Evolutionary conservation across 2,113 vertebrate genomes (phyloP).

Genomic region (Ictidomys tridecemlineatus): DNA sequence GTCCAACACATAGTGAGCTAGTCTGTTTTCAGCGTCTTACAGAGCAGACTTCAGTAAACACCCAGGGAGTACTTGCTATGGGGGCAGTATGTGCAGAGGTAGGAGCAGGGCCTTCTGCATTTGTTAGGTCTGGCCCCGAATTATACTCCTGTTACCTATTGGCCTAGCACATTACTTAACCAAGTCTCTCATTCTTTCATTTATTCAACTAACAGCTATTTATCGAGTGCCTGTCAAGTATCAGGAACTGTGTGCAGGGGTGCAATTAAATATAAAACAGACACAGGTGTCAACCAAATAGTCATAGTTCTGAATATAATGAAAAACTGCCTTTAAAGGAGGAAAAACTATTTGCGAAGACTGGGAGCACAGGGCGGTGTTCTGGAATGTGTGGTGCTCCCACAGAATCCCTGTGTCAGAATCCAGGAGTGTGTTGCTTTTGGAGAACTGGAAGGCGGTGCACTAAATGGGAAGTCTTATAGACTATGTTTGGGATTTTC

Average conservation of each 20-base stretch:
- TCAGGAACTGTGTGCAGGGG: background rate
- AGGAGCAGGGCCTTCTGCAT: background rate
- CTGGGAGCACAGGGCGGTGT: background rate
- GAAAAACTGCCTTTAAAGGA: background rate
- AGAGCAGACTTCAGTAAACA: background rate
- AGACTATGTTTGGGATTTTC: background rate
- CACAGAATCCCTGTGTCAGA: rapidly evolving
- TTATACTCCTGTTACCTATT: background rate
- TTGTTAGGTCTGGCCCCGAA: background rate
- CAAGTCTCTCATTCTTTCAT: background rate
- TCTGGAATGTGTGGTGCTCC: background rate
- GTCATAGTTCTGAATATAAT: background rate
- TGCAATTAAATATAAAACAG: background rate
- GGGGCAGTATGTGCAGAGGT: too few relatives aligned
- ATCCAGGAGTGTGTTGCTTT: background rate
- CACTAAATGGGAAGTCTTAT: background rate
- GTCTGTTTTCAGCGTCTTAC: background rate
- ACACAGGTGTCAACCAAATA: background rate
- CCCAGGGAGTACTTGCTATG: background rate
- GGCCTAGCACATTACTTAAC: background rate
- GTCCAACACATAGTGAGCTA: background rate
- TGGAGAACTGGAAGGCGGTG: background rate
- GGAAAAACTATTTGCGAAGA: background rate
- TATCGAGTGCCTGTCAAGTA: background rate
- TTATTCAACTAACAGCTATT: background rate